Conservation (phyloP, 2,113 vertebrate genomes). For the Cnemophilus loriae region DNA sequence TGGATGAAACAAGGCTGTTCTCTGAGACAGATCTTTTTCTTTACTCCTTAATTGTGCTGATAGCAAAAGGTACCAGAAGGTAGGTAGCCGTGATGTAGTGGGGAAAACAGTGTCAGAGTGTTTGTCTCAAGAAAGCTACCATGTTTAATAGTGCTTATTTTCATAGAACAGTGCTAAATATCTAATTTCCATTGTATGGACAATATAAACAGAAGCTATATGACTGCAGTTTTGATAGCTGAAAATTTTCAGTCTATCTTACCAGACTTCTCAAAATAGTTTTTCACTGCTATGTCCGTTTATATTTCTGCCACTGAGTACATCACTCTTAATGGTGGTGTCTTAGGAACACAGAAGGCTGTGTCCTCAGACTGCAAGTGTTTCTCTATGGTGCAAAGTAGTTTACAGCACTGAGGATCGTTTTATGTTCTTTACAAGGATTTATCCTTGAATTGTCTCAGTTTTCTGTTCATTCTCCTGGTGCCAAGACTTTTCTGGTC, state of each 20-base stretch:
- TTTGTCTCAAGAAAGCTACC: neutral
- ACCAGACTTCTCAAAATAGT: neutral
- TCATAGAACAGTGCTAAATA: neutral
- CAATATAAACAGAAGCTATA: neutral
- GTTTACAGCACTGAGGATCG: neutral
- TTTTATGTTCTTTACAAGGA: neutral
- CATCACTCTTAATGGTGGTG: neutral
- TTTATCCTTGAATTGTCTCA: neutral
- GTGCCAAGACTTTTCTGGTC: neutral
- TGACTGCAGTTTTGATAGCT: neutral
- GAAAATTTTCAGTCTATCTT: neutral
- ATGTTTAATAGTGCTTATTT: neutral
- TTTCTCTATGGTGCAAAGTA: neutral
- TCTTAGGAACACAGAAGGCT: neutral
- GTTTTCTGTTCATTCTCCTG: neutral
- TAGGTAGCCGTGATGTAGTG: neutral
- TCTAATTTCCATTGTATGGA: neutral
- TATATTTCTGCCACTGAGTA: neutral
- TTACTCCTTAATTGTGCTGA: neutral
- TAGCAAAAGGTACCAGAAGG: neutral
- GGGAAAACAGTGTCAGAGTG: neutral
- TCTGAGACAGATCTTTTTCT: neutral
- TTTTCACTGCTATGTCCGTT: neutral
- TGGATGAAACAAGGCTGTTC: neutral
- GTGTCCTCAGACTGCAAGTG: rapidly evolving